Percentiles rank a stretch among this genome's conserved stretches.
These are phyloP conservation scores for Prionchulus punctatus DNA, from an alignment of 2,888 invertebrate species.

Conservation along the genomic window DNA sequence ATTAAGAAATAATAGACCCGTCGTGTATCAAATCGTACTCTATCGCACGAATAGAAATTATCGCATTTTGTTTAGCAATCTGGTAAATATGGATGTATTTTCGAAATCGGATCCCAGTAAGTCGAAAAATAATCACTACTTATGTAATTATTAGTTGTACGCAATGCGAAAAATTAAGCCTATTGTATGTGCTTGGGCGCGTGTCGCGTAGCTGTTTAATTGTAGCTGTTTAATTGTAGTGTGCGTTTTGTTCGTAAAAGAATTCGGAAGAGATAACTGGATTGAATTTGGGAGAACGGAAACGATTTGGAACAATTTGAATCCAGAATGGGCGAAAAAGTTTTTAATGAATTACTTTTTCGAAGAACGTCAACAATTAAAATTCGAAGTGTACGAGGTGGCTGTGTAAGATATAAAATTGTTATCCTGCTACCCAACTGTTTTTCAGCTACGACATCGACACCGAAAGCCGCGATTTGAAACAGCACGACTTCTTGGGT, in stretches of 20 bases:
- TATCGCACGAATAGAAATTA: no score
- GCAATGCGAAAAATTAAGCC: no score
- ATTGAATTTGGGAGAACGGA: slow-evolving; percentile 25
- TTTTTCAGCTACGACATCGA: slow-evolving; percentile 25
- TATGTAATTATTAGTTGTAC: no score
- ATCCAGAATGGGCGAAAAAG: slow-evolving; percentile 22
- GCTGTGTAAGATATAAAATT: not conserved
- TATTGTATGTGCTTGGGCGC: no score
- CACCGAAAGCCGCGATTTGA: slow-evolving; percentile 14
- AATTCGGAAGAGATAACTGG: slow-evolving; percentile 15
- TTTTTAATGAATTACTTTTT: slow-evolving; percentile 24
- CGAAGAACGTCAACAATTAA: slow-evolving; percentile 23
- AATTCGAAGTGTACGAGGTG: slow-evolving; percentile 26
- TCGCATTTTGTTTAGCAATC: slow-evolving; percentile 14
- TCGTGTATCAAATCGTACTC: no score
- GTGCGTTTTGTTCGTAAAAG: slow-evolving; percentile 10
- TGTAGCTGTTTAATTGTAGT: slow-evolving; percentile 7
- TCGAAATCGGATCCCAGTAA: slow-evolving; percentile 26
- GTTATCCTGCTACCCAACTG: no score
- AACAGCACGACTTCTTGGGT: slow-evolving; percentile 40
- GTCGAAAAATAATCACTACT: no score
- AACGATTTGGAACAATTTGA: slow-evolving; percentile 21
- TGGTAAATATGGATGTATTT: slow-evolving; percentile 23
- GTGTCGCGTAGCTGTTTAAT: no score
- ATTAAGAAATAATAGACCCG: no score